Evolutionary conservation across 1,140 invertebrate genomes (phyloP).

Genomic region (Caenorhabditis inopinata): DNA sequence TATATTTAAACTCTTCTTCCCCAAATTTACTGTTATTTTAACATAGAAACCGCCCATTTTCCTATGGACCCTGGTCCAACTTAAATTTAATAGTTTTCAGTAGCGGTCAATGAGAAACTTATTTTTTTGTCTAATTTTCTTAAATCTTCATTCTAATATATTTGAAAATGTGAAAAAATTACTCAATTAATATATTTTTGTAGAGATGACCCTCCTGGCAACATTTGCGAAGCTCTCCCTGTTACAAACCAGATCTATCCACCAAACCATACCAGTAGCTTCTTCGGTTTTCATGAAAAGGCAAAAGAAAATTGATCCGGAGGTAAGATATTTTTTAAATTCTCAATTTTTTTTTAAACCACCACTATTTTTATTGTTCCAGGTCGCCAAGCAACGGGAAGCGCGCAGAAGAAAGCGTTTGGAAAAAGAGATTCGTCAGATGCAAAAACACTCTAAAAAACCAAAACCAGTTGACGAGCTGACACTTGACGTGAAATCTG

Average conservation of each 20-base stretch:
- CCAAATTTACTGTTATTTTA: too few species aligned
- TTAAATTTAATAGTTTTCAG: too few species aligned
- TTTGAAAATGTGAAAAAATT: background rate
- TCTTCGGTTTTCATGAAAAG: slow-evolving; percentile 55
- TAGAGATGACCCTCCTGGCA: background rate
- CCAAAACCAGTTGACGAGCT: slow-evolving; percentile 63
- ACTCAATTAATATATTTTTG: background rate
- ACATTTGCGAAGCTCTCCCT: background rate
- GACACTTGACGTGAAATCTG: slow-evolving; percentile 57
- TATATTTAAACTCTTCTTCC: too few species aligned
- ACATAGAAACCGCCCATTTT: too few species aligned
- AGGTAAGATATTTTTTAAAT: slow-evolving; percentile 32
- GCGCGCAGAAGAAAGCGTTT: slow-evolving; percentile 56
- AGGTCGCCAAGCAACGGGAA: slow-evolving; percentile 61
- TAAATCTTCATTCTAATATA: background rate
- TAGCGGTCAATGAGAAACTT: too few species aligned
- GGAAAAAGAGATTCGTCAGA: slow-evolving; percentile 57
- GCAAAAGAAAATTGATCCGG: slow-evolving; percentile 64
- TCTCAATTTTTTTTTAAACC: background rate
- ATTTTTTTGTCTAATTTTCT: too few species aligned
- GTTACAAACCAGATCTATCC: background rate
- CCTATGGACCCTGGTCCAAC: too few species aligned
- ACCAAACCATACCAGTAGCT: background rate
- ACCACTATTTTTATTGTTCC: background rate
- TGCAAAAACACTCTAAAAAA: slow-evolving; percentile 64